Evolutionary conservation across 1,140 invertebrate species (phyloP).

Genomic region (Trigoniulus corallinus): DNA sequence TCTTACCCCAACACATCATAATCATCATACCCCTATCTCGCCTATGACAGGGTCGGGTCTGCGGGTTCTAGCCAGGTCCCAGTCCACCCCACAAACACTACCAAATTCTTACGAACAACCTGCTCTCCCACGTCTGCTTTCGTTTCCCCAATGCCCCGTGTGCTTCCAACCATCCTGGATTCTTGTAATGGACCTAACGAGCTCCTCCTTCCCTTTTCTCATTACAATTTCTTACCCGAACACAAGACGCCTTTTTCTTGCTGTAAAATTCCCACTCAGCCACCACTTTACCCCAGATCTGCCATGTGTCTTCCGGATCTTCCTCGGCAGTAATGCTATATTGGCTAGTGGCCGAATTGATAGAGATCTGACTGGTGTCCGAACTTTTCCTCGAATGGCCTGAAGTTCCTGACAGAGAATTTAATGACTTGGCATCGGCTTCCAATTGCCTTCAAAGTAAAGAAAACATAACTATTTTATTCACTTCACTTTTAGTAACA

Average conservation of each 20-base stretch:
- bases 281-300: constrained; percentile 75
- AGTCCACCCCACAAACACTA: too few relatives aligned
- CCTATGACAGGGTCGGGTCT: too few relatives aligned
- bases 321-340: constrained; percentile 24
- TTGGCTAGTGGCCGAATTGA: constrained; percentile 53
- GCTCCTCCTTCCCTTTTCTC: too few relatives aligned
- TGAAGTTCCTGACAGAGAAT: constrained; percentile 48
- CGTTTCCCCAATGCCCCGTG: too few relatives aligned
- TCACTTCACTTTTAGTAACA: neutral
- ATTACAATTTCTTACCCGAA: too few relatives aligned
- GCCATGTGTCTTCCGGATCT: constrained; percentile 70
- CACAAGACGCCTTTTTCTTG: constrained; percentile 66
- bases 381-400: constrained; percentile 83
- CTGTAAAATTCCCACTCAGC: constrained; percentile 82
- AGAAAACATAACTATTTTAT: constrained; percentile 8
- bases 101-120: too few relatives aligned
- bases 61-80: too few relatives aligned
- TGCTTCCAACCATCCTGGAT: too few relatives aligned
- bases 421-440: constrained; percentile 79
- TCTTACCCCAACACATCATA: too few relatives aligned
- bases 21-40: too few relatives aligned
- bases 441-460: constrained; percentile 57
- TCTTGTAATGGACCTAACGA: too few relatives aligned
- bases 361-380: constrained; percentile 75
- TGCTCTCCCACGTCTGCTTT: too few relatives aligned